Evolutionary conservation across 2,797 vertebrate species (phyloP).

Genomic region (Sebastes jordani): DNA sequence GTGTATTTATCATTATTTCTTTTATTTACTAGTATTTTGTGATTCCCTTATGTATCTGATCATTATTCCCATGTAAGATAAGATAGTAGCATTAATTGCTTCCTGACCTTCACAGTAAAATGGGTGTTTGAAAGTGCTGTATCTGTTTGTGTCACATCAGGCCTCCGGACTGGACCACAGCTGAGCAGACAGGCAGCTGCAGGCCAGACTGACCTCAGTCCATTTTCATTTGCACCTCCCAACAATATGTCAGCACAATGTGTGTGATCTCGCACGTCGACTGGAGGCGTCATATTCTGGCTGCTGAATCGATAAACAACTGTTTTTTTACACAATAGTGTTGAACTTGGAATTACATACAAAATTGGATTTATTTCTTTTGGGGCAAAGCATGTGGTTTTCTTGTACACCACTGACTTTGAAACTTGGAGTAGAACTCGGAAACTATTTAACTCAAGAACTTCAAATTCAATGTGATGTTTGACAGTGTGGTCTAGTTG

Average conservation of each 20-base stretch:
- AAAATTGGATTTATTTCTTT: too few species aligned
- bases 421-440: too few species aligned
- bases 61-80: background rate
- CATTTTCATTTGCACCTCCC: background rate
- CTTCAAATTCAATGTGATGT: too few species aligned
- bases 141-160: background rate
- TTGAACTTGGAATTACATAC: background rate
- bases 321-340: background rate
- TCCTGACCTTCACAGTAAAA: background rate
- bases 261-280: background rate
- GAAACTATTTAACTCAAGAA: too few species aligned
- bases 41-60: background rate
- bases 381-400: too few species aligned
- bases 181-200: constrained; percentile 20
- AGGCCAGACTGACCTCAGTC: background rate
- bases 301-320: background rate
- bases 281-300: background rate
- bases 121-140: background rate
- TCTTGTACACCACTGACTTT: too few species aligned
- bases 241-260: background rate
- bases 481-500: too few species aligned
- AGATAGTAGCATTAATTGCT: background rate
- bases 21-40: background rate
- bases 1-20: background rate
- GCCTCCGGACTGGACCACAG: background rate